Conservation (phyloP, 2,888 invertebrate species). For the Leptarthrus brevirostris region DNA sequence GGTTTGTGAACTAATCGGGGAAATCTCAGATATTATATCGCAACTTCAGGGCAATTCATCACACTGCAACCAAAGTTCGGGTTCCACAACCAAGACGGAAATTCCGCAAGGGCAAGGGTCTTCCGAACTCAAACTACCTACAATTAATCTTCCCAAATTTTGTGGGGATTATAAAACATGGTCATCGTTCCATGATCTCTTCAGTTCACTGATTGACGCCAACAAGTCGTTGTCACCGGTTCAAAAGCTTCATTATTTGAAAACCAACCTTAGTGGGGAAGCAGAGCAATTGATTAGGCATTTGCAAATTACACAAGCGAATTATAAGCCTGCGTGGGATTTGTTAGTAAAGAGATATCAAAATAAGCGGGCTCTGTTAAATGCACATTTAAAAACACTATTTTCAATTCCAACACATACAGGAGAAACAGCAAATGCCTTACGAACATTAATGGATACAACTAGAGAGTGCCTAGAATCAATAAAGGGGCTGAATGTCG, state of each 20-base stretch:
- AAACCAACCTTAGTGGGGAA: not conserved
- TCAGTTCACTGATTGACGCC: not conserved
- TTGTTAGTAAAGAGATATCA: not conserved
- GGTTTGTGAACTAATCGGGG: not conserved
- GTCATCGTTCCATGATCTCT: not conserved
- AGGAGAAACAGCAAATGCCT: not conserved
- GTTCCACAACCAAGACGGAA: no score
- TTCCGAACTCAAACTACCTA: slow-evolving; percentile 1
- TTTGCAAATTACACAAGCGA: slow-evolving; percentile 1
- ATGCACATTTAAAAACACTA: not conserved
- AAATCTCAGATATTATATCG: not conserved
- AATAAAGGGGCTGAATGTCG: not conserved
- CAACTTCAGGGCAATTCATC: no score
- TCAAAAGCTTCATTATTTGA: slow-evolving; percentile 10
- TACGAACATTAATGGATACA: not conserved
- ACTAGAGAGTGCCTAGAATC: not conserved
- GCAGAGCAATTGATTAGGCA: not conserved
- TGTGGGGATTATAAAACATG: not conserved
- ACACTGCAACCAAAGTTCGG: no score
- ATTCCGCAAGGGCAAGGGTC: no score
- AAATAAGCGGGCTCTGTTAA: not conserved
- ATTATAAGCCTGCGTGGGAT: slow-evolving; percentile 7
- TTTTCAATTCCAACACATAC: not conserved
- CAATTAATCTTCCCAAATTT: not conserved
- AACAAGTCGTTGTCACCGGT: not conserved